Evolutionary conservation across 1,140 invertebrate species (phyloP).

Genomic region (Drosophila burlai): DNA sequence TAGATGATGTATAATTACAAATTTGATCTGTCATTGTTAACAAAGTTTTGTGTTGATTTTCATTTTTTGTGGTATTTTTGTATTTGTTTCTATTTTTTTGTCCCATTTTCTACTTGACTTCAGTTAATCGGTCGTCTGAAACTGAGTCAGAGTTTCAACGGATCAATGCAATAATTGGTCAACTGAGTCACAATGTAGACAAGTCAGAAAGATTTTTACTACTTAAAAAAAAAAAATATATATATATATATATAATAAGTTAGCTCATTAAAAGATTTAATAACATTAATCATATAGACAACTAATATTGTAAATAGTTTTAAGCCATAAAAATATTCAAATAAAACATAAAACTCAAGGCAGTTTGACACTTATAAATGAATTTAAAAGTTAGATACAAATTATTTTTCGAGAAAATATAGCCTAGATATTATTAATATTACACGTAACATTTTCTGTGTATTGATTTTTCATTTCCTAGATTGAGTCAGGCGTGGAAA

Average conservation of each 20-base stretch:
- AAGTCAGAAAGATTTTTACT: too few species aligned
- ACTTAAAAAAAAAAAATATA: background rate
- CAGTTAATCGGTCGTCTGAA: background rate
- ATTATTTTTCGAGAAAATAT: background rate
- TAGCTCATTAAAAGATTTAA: background rate
- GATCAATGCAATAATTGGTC: background rate
- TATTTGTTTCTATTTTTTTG: background rate
- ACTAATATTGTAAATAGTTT: too few species aligned
- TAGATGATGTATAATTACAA: background rate
- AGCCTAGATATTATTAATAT: background rate
- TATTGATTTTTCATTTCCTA: constrained; percentile 16
- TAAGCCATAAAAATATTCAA: background rate
- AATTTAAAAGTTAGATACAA: background rate
- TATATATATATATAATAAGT: background rate
- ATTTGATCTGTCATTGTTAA: background rate
- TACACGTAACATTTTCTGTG: background rate
- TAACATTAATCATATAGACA: too few species aligned
- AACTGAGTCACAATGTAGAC: constrained; percentile 27
- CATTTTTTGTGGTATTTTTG: background rate
- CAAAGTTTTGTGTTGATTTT: background rate
- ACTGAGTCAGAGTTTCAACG: constrained; percentile 38
- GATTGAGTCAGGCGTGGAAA: constrained; percentile 39
- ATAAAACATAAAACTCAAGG: background rate
- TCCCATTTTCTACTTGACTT: constrained; percentile 12
- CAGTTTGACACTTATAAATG: background rate